Base-by-base conservation (phyloP, 1,140 invertebrate species). In the Phthorimaea operculella region DNA sequence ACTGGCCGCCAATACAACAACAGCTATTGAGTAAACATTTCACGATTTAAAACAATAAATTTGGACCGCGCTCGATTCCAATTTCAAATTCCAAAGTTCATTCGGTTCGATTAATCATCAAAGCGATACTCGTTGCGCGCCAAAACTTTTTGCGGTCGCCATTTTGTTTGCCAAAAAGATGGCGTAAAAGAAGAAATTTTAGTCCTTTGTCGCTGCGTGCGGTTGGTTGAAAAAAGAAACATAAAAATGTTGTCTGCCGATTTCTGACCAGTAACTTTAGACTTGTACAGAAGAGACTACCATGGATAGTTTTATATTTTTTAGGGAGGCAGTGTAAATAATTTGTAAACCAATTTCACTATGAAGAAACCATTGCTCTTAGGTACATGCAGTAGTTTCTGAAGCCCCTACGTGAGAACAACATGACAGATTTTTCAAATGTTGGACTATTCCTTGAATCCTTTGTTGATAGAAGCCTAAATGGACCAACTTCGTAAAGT, bases 131-230 rank as follows among this genome's bases (percentile, higher is more conserved):
- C 48, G 53, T 57, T 62, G 63, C 55, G 51, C 56, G 54, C 58
- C 52, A 68, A 67, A 68, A 39, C 36, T 39, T 65, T 70, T 64
- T 70, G 63, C 17, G 62, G 65, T 60, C 12, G 55, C 61, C 61
- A 69, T 71, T 69, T 64, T 62, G 57, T 39, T 39, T n/a, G n/a
- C 36, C 10, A 57, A 55, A 57, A 62, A 63, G 55, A 66, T 60
- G 51, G 48, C 52, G 33, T 16, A 21, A 33, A 48, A 50, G 42
- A 55, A 60, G 55, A 60, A 60, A 59, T 58, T 52, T 21, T 42
- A 21, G 49, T 44, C 42, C 36, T 39, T 18, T 47, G 56, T 58
- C 53, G 55, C 58, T 57, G 56, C 36, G 56, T 28, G 21, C 10
- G 36, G 36, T 39, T 9, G 8, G n/a, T 39, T 39, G 1, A 39